Conservation (phyloP, 2,113 vertebrate genomes). For the Peucedramus taeniatus region DNA sequence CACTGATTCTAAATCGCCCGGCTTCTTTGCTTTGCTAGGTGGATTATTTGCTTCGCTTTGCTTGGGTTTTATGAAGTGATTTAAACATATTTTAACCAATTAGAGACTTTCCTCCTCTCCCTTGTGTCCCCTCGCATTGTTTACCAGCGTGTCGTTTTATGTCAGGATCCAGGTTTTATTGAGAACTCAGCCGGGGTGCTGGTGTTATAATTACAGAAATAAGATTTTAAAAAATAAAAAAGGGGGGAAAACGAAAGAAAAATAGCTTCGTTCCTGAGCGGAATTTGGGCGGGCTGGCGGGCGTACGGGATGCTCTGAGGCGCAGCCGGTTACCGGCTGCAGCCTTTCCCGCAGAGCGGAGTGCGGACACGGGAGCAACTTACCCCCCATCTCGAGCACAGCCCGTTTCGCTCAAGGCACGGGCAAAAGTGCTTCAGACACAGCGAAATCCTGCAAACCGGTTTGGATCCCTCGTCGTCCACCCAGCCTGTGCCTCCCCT, state of each 20-base stretch:
- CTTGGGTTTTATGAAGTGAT: constrained; percentile 57
- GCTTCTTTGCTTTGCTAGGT: constrained; percentile 50
- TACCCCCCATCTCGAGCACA: not conserved
- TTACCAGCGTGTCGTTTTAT: constrained; percentile 39
- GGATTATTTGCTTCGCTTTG: constrained; percentile 49
- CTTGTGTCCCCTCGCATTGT: constrained; percentile 40
- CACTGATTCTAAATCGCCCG: constrained; percentile 54
- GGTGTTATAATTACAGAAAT: constrained; percentile 41
- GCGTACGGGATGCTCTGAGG: not conserved
- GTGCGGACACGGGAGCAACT: not conserved
- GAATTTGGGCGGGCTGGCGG: not conserved
- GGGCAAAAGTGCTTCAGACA: not conserved
- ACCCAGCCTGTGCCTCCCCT: not conserved
- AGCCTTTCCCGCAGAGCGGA: not conserved
- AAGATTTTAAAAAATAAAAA: not conserved
- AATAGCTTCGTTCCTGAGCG: not conserved
- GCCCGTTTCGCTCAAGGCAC: not conserved
- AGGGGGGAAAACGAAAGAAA: fast-evolving
- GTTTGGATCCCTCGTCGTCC: not conserved
- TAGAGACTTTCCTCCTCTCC: constrained; percentile 51
- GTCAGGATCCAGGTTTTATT: constrained; percentile 23
- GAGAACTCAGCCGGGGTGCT: constrained; percentile 17
- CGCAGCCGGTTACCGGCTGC: fast-evolving
- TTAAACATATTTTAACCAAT: constrained; percentile 64
- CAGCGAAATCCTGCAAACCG: not conserved